phyloP scores from a whole-genome alignment of 2,113 vertebrate genomes.

The Xiphorhynchus elegans region DNA sequence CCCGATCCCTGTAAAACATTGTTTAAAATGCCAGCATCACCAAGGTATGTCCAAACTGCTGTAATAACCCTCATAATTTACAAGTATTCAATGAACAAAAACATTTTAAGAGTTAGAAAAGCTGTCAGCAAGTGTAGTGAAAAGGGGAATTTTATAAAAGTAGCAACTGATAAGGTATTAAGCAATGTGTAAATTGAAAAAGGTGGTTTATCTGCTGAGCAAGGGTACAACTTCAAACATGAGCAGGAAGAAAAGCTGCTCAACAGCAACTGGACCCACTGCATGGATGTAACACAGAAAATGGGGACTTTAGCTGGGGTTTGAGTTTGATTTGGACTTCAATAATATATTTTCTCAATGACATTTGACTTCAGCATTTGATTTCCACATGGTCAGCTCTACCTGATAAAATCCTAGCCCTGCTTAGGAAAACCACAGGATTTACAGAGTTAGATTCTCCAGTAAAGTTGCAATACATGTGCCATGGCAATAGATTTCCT shows the following conservation, averaged over 20 bases:
- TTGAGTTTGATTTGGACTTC: neutral
- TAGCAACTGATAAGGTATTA: neutral
- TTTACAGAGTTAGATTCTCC: neutral
- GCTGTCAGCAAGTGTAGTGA: neutral
- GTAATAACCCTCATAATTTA: neutral
- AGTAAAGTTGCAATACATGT: accelerated
- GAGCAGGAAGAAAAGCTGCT: neutral
- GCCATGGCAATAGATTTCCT: neutral
- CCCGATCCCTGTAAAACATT: neutral
- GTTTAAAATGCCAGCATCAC: neutral
- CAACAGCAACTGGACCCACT: neutral
- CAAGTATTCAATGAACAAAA: neutral
- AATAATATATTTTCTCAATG: neutral
- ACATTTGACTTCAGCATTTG: neutral
- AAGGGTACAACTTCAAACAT: neutral
- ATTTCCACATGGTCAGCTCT: neutral
- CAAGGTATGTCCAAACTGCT: neutral
- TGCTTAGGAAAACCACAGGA: neutral
- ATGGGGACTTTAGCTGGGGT: accelerated
- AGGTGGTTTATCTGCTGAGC: neutral
- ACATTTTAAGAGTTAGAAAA: neutral
- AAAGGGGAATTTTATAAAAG: neutral
- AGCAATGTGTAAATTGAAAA: neutral
- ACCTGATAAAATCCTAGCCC: accelerated
- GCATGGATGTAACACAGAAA: neutral